Conservation (phyloP, 2,888 invertebrate species). For the Cistogaster globosa region DNA sequence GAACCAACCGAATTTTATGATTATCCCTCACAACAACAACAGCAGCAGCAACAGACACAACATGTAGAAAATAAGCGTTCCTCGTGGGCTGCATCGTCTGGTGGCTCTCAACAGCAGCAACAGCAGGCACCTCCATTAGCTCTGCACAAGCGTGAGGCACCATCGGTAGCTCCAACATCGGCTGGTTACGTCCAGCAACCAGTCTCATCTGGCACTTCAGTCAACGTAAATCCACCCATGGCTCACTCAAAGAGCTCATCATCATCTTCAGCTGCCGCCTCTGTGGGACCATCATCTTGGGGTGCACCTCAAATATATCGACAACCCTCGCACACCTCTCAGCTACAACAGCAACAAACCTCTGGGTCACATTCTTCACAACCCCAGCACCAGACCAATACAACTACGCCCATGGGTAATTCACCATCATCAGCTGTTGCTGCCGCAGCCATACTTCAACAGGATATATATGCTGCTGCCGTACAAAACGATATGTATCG, state of each 20-base stretch:
- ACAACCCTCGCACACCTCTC: conserved; percentile 77
- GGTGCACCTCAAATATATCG: conserved; percentile 82
- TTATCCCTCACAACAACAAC: conserved; percentile 77
- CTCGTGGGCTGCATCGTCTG: conserved; percentile 82
- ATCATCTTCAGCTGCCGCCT: conserved; percentile 78
- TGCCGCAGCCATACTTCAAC: conserved; percentile 81
- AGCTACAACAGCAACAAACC: conserved; percentile 82
- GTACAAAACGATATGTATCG: conserved; percentile 85
- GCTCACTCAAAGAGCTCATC: conserved; percentile 83
- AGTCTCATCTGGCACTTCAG: conserved; percentile 73
- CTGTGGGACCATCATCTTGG: conserved; percentile 81
- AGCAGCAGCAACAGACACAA: conserved; percentile 71
- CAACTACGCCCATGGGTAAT: conserved; percentile 83
- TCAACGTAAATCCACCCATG: conserved; percentile 78
- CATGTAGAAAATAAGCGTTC: conserved; percentile 80
- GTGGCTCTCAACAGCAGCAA: conserved; percentile 74
- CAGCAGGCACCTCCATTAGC: conserved; percentile 82
- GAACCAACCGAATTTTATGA: conserved; percentile 83
- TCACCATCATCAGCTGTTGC: conserved; percentile 79
- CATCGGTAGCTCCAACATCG: conserved; percentile 78
- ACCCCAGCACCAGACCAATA: conserved; percentile 81
- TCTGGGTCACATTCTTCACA: conserved; percentile 77
- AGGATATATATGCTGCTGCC: conserved; percentile 80
- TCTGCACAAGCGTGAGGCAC: conserved; percentile 82
- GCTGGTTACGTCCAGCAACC: conserved; percentile 76